phyloP scores from a whole-genome alignment of 1,140 invertebrate species.

The Drosophila ficusphila region DNA sequence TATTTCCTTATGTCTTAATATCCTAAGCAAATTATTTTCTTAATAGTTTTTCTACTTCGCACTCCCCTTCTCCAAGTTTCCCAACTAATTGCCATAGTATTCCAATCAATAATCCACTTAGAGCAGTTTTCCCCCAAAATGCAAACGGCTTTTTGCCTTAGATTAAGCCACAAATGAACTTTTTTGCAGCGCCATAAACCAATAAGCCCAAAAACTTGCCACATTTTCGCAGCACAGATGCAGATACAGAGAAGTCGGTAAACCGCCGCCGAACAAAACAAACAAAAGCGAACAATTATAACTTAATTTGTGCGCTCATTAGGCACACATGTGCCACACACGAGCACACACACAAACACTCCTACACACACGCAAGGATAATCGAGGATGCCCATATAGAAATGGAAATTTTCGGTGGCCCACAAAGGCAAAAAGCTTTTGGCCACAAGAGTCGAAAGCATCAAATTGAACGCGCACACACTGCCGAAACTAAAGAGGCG shows the following conservation, averaged over 20 bases:
- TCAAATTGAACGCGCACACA: conserved; percentile 63
- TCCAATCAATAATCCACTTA: conserved; percentile 18
- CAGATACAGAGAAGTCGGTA: conserved; percentile 42
- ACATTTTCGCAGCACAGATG: conserved; percentile 42
- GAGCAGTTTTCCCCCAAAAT: neutral
- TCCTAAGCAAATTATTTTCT: neutral
- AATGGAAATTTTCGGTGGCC: conserved; percentile 33
- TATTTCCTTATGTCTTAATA: neutral
- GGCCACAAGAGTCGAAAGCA: conserved; percentile 54
- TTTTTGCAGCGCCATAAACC: conserved; percentile 38
- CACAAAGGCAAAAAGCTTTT: conserved; percentile 47
- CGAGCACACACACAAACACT: conserved; percentile 9
- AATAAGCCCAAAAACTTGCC: conserved; percentile 32
- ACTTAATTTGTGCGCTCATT: conserved; percentile 81
- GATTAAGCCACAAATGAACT: conserved; percentile 44
- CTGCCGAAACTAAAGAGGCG: conserved; percentile 76
- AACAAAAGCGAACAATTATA: conserved; percentile 76
- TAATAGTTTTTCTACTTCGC: neutral
- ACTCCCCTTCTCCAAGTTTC: neutral
- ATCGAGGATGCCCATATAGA: conserved; percentile 19
- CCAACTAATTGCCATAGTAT: conserved; percentile 18
- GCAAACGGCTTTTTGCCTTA: conserved; percentile 38
- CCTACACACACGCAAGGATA: conserved; percentile 1
- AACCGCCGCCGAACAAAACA: conserved; percentile 54
- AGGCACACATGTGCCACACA: conserved; percentile 65